These are phyloP conservation scores for Schizopygopsis pylzovi DNA, from an alignment of 2,797 vertebrate species.

Conservation along the genomic window DNA sequence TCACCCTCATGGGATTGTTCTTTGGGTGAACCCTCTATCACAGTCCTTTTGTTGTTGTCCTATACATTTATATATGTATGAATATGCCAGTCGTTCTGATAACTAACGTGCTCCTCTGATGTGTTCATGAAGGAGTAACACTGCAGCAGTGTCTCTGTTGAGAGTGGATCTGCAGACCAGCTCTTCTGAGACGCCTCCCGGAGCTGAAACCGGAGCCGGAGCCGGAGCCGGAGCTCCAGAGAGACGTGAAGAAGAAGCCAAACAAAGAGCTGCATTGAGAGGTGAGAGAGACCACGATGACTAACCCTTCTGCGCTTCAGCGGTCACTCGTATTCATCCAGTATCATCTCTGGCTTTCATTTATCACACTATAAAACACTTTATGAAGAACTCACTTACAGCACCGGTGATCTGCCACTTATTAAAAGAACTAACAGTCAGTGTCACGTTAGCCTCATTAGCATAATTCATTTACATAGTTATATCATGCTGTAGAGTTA, in stretches of 20 bases:
- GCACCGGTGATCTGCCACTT: background rate
- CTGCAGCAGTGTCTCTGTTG: slow-evolving; percentile 58
- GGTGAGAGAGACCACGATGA: background rate
- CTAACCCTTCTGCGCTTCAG: background rate
- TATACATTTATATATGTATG: background rate
- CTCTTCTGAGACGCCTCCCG: slow-evolving; percentile 72
- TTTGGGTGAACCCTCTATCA: background rate
- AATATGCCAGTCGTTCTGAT: background rate
- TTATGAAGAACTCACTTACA: background rate
- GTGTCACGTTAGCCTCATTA: background rate
- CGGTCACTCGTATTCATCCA: background rate
- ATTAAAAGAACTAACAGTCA: background rate
- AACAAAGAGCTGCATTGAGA: slow-evolving; percentile 81
- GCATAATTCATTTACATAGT: background rate
- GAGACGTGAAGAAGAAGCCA: slow-evolving; percentile 74
- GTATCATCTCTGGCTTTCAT: too few species aligned
- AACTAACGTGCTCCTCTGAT: background rate
- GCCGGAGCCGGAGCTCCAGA: slow-evolving; percentile 70
- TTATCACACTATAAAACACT: background rate
- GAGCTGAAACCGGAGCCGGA: slow-evolving; percentile 75
- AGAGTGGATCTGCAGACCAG: slow-evolving; percentile 74
- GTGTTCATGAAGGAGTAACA: background rate
- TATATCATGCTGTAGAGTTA: background rate
- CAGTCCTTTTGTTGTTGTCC: background rate
- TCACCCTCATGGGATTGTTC: background rate